A percentile compares a stretch with the other conserved stretches of the same genome.
These are phyloP conservation scores for Isaurus tuberculatus DNA, from an alignment of 92 coral and sea anemone species.

Conservation along the genomic window DNA sequence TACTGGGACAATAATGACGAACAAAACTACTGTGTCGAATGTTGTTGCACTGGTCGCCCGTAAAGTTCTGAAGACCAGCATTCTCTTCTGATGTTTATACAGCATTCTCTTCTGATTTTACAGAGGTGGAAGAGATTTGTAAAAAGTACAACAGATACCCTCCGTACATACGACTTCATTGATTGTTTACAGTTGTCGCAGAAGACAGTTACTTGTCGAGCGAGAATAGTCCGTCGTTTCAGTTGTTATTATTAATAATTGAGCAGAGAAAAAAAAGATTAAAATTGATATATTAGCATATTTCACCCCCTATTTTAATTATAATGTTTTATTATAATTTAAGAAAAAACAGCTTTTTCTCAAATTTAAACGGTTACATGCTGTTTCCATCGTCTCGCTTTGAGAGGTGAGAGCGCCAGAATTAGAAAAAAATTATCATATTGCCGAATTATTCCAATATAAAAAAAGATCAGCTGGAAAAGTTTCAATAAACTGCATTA, in stretches of 20 bases:
- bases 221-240: neutral
- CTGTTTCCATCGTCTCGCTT: no score
- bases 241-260: neutral
- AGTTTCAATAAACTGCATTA: no score
- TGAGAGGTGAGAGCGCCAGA: no score
- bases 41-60: constrained; percentile 2
- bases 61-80: no score
- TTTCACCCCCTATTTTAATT: neutral
- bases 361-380: no score
- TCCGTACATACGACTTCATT: neutral
- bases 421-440: no score
- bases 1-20: constrained; percentile 86
- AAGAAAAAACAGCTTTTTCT: no score
- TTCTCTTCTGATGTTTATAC: neutral
- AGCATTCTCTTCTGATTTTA: neutral
- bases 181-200: neutral
- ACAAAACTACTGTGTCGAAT: constrained; percentile 74
- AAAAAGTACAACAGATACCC: neutral
- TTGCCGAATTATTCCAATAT: no score
- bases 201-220: neutral
- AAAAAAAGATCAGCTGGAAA: no score
- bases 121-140: neutral
- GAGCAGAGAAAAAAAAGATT: neutral
- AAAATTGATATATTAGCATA: neutral
- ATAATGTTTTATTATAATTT: neutral